A percentile compares a stretch with the other conserved stretches of the same genome.
Evolutionary conservation across 1,140 invertebrate species (phyloP).

Genomic region (Drosophila suzukii): DNA sequence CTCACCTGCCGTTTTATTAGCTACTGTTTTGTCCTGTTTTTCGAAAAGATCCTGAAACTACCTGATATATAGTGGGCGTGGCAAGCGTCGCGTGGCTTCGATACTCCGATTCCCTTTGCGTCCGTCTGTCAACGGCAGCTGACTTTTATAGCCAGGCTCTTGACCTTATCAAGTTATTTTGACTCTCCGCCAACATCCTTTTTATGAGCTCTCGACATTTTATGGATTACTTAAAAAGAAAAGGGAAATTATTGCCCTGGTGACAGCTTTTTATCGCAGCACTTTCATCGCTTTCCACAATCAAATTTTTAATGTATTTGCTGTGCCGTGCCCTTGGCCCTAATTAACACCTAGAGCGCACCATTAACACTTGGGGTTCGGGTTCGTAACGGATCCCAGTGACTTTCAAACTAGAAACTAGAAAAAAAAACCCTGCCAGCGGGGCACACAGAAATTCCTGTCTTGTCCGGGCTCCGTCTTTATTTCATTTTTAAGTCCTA

Average conservation of each 20-base stretch:
- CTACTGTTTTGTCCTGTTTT: slow-evolving; percentile 55
- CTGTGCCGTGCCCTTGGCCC: slow-evolving; percentile 62
- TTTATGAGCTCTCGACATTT: slow-evolving; percentile 73
- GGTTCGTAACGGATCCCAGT: slow-evolving; percentile 30
- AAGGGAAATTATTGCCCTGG: slow-evolving; percentile 47
- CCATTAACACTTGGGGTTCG: slow-evolving; percentile 77
- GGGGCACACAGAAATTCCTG: slow-evolving; percentile 25
- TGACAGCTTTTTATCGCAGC: slow-evolving; percentile 79
- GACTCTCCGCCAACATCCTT: slow-evolving; percentile 58
- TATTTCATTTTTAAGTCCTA: slow-evolving; percentile 13
- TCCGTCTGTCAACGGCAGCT: slow-evolving; percentile 53
- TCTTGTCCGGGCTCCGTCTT: slow-evolving; percentile 10
- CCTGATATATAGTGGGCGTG: slow-evolving; percentile 53
- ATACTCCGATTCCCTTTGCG: slow-evolving; percentile 8
- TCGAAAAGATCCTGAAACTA: slow-evolving; percentile 32
- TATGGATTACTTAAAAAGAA: slow-evolving; percentile 58
- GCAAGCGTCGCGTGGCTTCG: slow-evolving; percentile 59
- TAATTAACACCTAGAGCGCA: slow-evolving; percentile 74
- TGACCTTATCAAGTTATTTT: slow-evolving; percentile 75
- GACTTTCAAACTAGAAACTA: slow-evolving; percentile 55
- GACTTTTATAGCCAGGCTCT: slow-evolving; percentile 75
- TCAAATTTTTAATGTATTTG: slow-evolving; percentile 47
- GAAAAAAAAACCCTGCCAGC: slow-evolving; percentile 29
- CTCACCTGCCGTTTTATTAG: slow-evolving; percentile 74
- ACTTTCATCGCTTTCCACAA: slow-evolving; percentile 72